A percentile compares a stretch with the other conserved stretches of the same genome.
These are phyloP conservation scores for Sialis lutaria DNA, from an alignment of 2,888 invertebrate species.

Conservation along the genomic window DNA sequence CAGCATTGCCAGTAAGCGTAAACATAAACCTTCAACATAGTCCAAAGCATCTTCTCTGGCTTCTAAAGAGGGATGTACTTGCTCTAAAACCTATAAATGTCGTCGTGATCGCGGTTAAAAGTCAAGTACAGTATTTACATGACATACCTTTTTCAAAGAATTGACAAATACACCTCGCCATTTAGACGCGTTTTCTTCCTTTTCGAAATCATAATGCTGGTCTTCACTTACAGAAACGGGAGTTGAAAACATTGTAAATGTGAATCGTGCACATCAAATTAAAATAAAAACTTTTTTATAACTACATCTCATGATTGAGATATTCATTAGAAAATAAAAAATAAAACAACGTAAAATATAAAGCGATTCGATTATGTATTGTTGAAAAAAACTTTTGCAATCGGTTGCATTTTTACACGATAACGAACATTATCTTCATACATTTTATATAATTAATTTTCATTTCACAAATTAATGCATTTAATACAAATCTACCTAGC, in stretches of 20 bases:
- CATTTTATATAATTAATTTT: not conserved
- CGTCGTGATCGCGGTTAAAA: no score
- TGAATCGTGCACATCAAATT: constrained; percentile 3
- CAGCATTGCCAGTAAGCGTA: constrained; percentile 73
- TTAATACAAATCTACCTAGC: no score
- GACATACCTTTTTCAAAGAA: constrained; percentile 67
- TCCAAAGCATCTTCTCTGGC: constrained; percentile 80
- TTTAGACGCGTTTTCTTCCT: constrained; percentile 75
- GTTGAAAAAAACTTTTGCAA: not conserved
- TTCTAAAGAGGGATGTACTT: constrained; percentile 72
- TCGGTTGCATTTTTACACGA: constrained; percentile 1
- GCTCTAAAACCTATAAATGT: constrained; percentile 60
- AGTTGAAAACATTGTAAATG: constrained; percentile 14
- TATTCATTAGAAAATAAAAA: not conserved
- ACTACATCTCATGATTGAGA: not conserved
- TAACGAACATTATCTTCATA: not conserved
- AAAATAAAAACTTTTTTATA: not conserved
- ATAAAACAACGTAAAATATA: not conserved
- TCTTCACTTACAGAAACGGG: constrained; percentile 30
- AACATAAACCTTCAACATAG: constrained; percentile 81
- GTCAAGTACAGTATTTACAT: constrained; percentile 1
- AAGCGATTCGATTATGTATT: constrained; percentile 1
- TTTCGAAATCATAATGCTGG: constrained; percentile 63
- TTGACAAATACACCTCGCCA: constrained; percentile 84
- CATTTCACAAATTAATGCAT: no score